Evolutionary conservation across 2,113 vertebrate genomes (phyloP), one percentile per base, ranked within the genome.

Genomic region (Hassar affinis): DNA sequence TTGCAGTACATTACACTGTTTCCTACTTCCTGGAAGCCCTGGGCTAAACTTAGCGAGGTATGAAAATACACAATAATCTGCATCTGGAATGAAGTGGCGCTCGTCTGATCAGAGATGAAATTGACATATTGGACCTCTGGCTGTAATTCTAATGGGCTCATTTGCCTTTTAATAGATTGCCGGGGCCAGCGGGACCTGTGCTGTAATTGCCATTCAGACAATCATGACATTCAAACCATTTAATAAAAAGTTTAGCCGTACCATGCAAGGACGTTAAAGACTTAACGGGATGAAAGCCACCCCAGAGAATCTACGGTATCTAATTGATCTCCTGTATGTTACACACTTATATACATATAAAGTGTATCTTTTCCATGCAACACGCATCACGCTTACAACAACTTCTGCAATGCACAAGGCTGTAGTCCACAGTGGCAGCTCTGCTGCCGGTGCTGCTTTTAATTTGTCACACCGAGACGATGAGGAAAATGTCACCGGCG

Each of bases 401-500:
- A 3, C 5, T 27, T 49, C 42, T 27, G 45, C n/a, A n/a, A n/a
- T n/a, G n/a, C n/a, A n/a, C n/a, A n/a, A n/a, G n/a, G 11, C 51
- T 45, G 49, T 4, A 78, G 35, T 27, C 75, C 11, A 42, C 74
- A 12, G 0, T 14, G 1, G 9, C 11, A 3, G 14, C 17, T 45
- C 74, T 38, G 38, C n/a, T n/a, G n/a, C n/a, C n/a, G 51, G 49
- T 76, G 27, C 62, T 49, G 35, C n/a, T 45, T 71, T 84, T 84
- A 47, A 77, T 82, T 77, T 82, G n/a, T 81, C 49, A 81, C 27
- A 22, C n/a, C 10, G 9, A 12, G 18, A 76, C 9, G 54, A 79
- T 61, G 52, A n/a, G n/a, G 51, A 57, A 85, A 85, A 85, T 81
- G 84, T 78, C 84, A 81, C 20, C n/a, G n/a, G 33, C 45, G 79